Evolutionary conservation across 2,888 invertebrate species (phyloP), one percentile per base, ranked within the genome.

Genomic region (Ditylenchus weischeri): DNA sequence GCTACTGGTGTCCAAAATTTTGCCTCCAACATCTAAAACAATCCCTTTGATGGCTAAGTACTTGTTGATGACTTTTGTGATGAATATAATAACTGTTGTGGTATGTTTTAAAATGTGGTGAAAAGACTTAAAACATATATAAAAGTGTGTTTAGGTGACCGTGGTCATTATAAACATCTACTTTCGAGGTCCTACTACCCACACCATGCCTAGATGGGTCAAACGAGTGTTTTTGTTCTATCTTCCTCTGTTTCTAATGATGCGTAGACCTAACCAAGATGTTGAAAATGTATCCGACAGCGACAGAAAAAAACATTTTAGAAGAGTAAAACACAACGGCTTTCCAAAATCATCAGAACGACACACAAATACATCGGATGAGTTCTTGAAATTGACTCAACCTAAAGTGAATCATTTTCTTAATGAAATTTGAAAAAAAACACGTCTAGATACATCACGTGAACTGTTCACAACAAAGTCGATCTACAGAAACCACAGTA

Each of bases 111-210:
- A 29, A 29, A 29, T 29, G 29, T 29, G 29, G 29, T 29, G 5
- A 29, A 29, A 29, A 29, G 3, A 5, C 29, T 29, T 29, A 2
- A 50, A 50, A 21, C 2, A 5, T n/a, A 4, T 19, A 19, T 48
- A 29, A 15, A 47, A 5, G 29, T 13, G n/a, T 43, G 11, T 13
- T 43, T 15, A 57, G 59, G 92, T 95, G 66, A 98, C 98, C n/a
- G 96, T 98, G 75, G 90, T 98, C 83, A 96, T 98, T 84, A 96
- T 98, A 84, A 99, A 99, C 86, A 93, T 94, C 91, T 96, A 99
- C 86, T 99, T 96, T 87, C 88, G 98, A 29, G 86, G 93, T 93
- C 54, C 96, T 93, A 65, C 88, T 92, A 98, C 96, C 54, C 95
- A 98, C 86, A 90, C 90, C 86, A 98, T 82, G 43, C 48, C 54